Conservation (phyloP, 2,888 invertebrate species). For the Unio delphinus region DNA sequence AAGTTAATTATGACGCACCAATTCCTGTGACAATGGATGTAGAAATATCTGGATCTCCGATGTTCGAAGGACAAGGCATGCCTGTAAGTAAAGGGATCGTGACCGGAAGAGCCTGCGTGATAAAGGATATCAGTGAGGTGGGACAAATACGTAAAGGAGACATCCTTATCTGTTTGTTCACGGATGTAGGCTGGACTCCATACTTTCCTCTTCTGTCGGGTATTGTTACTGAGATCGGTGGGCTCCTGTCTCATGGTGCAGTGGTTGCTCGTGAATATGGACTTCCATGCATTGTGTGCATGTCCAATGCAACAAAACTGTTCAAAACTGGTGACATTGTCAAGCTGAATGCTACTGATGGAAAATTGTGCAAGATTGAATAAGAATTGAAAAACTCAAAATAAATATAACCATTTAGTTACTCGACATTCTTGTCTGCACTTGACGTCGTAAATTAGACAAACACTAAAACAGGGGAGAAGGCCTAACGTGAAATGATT, state of each 20-base stretch:
- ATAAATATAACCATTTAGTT: too few relatives aligned
- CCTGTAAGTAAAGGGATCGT: conserved; percentile 81
- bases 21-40: neutral
- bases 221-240: conserved; percentile 86
- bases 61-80: conserved; percentile 74
- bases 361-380: neutral
- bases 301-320: conserved; percentile 77
- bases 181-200: conserved; percentile 88
- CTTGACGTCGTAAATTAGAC: too few relatives aligned
- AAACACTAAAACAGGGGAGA: too few relatives aligned
- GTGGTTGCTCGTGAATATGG: conserved; percentile 88
- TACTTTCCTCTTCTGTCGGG: conserved; percentile 85
- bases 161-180: conserved; percentile 82
- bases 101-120: conserved; percentile 81
- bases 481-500: too few relatives aligned
- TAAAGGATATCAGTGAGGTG: conserved; percentile 79
- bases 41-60: neutral
- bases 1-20: conserved; percentile 4
- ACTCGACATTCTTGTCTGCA: too few relatives aligned
- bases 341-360: conserved; percentile 4
- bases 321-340: conserved; percentile 77
- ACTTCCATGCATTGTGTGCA: conserved; percentile 84
- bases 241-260: conserved; percentile 87
- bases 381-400: too few relatives aligned
- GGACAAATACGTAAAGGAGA: conserved; percentile 76